These are phyloP conservation scores for honey bee (Apis mellifera) DNA, from an alignment of 1,140 invertebrate genomes.

Conservation along the genomic window DNA sequence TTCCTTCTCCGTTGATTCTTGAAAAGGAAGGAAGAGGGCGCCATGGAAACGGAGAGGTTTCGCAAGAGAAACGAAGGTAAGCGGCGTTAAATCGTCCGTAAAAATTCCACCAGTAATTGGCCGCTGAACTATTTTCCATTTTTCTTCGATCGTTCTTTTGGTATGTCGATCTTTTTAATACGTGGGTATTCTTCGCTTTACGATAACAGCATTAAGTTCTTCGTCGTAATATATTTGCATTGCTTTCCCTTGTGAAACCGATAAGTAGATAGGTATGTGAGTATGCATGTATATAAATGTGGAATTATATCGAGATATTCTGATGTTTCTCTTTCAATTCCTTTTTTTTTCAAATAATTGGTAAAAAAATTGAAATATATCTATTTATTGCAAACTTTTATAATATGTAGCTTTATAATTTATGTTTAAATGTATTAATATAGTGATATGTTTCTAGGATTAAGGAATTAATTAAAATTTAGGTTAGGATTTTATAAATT, in stretches of 20 bases:
- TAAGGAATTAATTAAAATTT: no score
- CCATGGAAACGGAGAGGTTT: constrained; percentile 18
- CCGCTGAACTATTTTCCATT: constrained; percentile 62
- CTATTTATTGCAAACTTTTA: no score
- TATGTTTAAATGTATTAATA: no score
- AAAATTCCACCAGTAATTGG: constrained; percentile 68
- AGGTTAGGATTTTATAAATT: no score
- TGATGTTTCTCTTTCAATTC: background rate
- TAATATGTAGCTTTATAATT: no score
- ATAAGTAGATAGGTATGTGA: background rate
- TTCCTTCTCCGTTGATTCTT: constrained; percentile 21
- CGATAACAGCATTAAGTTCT: background rate
- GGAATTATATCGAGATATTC: background rate
- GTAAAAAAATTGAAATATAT: no score
- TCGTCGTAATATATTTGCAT: background rate
- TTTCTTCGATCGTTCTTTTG: constrained; percentile 24
- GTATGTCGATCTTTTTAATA: constrained; percentile 14
- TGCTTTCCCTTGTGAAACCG: background rate
- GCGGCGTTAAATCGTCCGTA: constrained; percentile 65
- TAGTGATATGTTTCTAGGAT: no score
- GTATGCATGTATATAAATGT: background rate
- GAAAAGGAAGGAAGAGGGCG: constrained; percentile 1
- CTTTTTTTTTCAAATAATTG: background rate
- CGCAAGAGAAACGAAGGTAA: constrained; percentile 50
- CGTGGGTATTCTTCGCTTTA: background rate